These are phyloP conservation scores for Therioaphis trifolii DNA, from an alignment of 2,888 invertebrate genomes.

Conservation along the genomic window DNA sequence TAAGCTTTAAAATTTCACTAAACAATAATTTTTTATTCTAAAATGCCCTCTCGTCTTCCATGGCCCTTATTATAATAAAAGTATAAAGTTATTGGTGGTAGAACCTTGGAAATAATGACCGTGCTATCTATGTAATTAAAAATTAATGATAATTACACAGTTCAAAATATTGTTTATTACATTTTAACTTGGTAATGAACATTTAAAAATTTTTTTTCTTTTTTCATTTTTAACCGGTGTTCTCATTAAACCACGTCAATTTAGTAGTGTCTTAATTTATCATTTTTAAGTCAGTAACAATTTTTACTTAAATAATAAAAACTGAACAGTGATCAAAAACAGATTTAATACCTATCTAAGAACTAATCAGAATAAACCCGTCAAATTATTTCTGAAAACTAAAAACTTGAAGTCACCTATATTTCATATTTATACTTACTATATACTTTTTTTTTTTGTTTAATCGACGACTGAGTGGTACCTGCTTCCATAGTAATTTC, in stretches of 20 bases:
- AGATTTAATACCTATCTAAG: too few species aligned
- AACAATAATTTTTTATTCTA: constrained; percentile 24
- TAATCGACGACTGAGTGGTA: too few species aligned
- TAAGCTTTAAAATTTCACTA: constrained; percentile 26
- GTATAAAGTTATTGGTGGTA: constrained; percentile 24
- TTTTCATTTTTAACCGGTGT: not conserved
- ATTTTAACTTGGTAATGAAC: not conserved
- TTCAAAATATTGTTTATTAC: constrained; percentile 34
- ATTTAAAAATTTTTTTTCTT: not conserved
- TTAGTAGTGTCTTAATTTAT: too few species aligned
- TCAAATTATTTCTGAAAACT: too few species aligned
- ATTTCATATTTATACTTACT: too few species aligned
- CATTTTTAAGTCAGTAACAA: too few species aligned
- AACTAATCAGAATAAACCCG: too few species aligned
- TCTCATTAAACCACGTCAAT: not conserved
- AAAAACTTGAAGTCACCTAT: too few species aligned
- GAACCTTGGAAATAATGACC: constrained; percentile 43
- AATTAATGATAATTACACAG: constrained; percentile 25
- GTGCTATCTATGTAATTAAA: constrained; percentile 33
- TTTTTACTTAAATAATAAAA: too few species aligned
- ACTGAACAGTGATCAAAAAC: too few species aligned
- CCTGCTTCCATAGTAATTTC: too few species aligned
- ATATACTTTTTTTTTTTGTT: too few species aligned
- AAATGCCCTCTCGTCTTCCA: constrained; percentile 36
- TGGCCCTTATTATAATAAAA: constrained; percentile 23